These are phyloP conservation scores for Callinectes sapidus DNA, from an alignment of 2,888 invertebrate genomes.

Conservation along the genomic window DNA sequence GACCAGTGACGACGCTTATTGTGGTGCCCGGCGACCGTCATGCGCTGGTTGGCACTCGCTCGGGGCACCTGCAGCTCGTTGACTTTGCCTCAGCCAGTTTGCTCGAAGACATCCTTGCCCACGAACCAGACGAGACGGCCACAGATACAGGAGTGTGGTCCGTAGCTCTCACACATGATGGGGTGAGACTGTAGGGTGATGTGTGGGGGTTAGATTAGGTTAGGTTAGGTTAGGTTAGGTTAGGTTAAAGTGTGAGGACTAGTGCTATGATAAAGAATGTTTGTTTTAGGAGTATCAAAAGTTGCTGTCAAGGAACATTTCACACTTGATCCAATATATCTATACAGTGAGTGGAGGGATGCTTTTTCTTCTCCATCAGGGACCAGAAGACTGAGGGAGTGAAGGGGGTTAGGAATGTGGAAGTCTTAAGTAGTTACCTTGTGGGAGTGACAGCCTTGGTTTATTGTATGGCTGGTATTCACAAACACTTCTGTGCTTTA, in stretches of 20 bases:
- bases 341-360: too few relatives aligned
- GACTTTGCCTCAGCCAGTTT: conserved; percentile 89
- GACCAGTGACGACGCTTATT: conserved; percentile 82
- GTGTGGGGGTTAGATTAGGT: background rate
- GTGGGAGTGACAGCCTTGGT: too few relatives aligned
- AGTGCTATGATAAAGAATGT: background rate
- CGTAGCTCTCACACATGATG: conserved; percentile 86
- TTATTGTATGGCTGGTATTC: too few relatives aligned
- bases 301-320: too few relatives aligned
- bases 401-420: too few relatives aligned
- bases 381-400: too few relatives aligned
- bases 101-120: conserved; percentile 88
- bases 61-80: conserved; percentile 87
- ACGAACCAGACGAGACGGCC: conserved; percentile 75
- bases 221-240: background rate
- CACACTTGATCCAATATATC: too few relatives aligned
- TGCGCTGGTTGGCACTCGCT: conserved; percentile 89
- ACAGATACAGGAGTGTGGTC: conserved; percentile 84
- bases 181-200: conserved; percentile 78
- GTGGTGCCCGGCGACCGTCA: conserved; percentile 95
- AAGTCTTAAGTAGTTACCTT: too few relatives aligned
- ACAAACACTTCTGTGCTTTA: too few relatives aligned
- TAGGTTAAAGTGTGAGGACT: background rate
- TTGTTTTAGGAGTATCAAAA: too few relatives aligned
- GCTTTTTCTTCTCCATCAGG: too few relatives aligned